A percentile compares a stretch with the other conserved stretches of the same genome.
These are phyloP conservation scores for Tolypeutes matacus DNA, from an alignment of 2,797 vertebrate species.

Conservation along the genomic window DNA sequence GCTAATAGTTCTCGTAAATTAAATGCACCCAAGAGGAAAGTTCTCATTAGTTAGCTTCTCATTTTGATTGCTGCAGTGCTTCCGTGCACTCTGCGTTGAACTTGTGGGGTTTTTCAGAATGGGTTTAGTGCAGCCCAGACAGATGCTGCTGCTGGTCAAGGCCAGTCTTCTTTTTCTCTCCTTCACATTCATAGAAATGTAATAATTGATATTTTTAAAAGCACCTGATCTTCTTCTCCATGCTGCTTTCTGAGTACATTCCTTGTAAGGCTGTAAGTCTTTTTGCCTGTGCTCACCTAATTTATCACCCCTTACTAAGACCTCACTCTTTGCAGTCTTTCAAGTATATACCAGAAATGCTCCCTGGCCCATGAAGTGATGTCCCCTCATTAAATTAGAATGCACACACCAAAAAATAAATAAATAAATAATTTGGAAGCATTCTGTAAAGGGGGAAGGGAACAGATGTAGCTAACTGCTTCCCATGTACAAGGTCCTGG, in stretches of 20 bases:
- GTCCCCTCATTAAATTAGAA: neutral
- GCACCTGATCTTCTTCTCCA: neutral
- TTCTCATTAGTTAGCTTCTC: neutral
- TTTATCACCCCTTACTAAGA: neutral
- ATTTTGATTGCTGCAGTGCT: neutral
- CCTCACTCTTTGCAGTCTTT: neutral
- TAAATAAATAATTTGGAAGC: too few relatives aligned
- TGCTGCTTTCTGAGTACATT: neutral
- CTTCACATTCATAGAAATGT: neutral
- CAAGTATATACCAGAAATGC: neutral
- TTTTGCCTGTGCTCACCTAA: neutral
- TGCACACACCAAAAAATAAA: too few relatives aligned
- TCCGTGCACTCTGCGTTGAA: neutral
- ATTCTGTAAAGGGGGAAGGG: too few relatives aligned
- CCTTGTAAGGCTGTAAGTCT: neutral
- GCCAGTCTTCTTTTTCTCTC: neutral
- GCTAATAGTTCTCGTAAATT: neutral
- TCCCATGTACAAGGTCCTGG: too few relatives aligned
- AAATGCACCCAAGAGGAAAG: neutral
- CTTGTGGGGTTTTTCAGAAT: neutral
- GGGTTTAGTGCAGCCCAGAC: neutral
- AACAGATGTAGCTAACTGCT: too few relatives aligned
- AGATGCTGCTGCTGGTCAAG: neutral
- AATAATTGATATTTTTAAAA: neutral
- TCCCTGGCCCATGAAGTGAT: neutral